Evolutionary conservation across 1,140 invertebrate species (phyloP), one percentile per base, ranked within the genome.

Genomic region (Drosophila neocordata): DNA sequence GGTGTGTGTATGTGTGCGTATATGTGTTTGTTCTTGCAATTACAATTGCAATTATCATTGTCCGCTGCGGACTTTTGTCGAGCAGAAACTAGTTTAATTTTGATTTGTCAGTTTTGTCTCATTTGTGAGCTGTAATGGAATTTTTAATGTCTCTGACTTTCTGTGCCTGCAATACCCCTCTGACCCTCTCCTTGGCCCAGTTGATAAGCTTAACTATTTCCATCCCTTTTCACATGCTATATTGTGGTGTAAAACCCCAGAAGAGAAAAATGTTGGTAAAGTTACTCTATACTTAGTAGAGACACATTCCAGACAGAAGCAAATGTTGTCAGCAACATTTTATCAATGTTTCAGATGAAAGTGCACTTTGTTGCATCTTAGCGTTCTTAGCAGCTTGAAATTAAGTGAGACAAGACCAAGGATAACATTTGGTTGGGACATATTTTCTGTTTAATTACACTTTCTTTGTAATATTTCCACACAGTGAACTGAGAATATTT

Each of bases 11-110:
- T 60, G 1, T 52, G 11, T 65, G 41, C 52, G 27, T 20, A 12
- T 63, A 44, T 66, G 27, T 53, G 51, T 52, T 75, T 65, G 81
- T 60, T 44, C 51, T 76, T 77, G 69, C 69, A 82, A 79, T 87
- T 87, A 77, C 83, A 87, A 88, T 88, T 82, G 83, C 77, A 87
- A 82, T 87, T 88, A 88, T 67, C 79, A 82, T 81, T 79, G 68
- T 72, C 73, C 52, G 27, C 27, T 66, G 48, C 56, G 27, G 22
- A 35, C 38, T 56, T 24, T 34, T 66, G 38, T 64, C 35, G 44
- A 27, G 18, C 22, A 35, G 63, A 66, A 74, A 65, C 76, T 76
- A 77, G 79, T 88, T 88, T 88, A 88, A 88, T 88, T 88, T 88
- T 88, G 83, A 88, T 79, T 88, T 88, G 84, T 88, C 76, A 71